Evolutionary conservation across 2,113 vertebrate species (phyloP).

Genomic region (Sorex araneus): DNA sequence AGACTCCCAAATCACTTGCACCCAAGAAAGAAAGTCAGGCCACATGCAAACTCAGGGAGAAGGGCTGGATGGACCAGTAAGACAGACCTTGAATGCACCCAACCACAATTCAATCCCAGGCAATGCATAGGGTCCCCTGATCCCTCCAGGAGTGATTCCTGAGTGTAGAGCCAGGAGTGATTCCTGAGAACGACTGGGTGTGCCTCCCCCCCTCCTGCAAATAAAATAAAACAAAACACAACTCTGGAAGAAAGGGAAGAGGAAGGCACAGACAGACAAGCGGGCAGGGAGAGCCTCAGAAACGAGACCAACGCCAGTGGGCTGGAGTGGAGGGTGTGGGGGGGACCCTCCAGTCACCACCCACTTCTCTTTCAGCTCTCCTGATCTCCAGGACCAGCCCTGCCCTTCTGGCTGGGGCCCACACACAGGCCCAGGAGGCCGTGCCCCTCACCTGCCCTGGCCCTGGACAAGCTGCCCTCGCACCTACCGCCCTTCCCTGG

Average conservation of each 20-base stretch:
- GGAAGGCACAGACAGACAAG: background rate
- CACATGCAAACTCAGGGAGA: background rate
- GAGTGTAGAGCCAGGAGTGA: too few relatives aligned
- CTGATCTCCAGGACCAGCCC: conserved; percentile 83
- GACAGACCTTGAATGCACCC: too few relatives aligned
- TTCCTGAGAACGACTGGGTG: too few relatives aligned
- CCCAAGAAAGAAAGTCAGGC: conserved; percentile 12
- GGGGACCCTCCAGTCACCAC: conserved; percentile 14
- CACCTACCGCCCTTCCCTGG: conserved; percentile 64
- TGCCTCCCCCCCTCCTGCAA: too few relatives aligned
- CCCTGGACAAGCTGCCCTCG: conserved; percentile 63
- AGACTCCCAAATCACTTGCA: background rate
- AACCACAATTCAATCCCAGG: too few relatives aligned
- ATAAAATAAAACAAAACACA: too few relatives aligned
- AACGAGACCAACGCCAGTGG: background rate
- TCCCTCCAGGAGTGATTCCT: too few relatives aligned
- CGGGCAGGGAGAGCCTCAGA: background rate
- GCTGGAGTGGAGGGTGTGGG: too few relatives aligned
- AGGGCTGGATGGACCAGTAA: background rate
- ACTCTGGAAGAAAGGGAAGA: background rate
- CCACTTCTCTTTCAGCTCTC: conserved; percentile 82
- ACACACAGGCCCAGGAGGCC: conserved; percentile 68
- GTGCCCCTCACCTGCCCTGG: conserved; percentile 67
- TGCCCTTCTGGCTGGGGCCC: conserved; percentile 70
- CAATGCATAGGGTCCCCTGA: too few relatives aligned